These are phyloP conservation scores for Xanthia icteritia DNA, from an alignment of 2,888 invertebrate genomes.

Conservation along the genomic window DNA sequence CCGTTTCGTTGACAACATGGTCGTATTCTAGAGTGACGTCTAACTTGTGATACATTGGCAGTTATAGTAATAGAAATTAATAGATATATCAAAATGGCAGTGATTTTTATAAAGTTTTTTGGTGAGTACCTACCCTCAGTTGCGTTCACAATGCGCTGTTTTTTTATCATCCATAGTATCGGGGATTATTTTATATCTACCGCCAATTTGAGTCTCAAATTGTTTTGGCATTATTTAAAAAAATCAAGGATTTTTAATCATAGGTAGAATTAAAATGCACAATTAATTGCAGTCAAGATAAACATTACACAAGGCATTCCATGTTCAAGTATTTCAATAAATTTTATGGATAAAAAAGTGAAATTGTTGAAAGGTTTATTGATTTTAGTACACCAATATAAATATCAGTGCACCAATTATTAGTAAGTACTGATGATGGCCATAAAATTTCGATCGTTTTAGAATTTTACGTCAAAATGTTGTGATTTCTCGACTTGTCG, in stretches of 20 bases:
- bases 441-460: not conserved
- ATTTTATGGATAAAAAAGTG: slow-evolving; percentile 31
- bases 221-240: not conserved
- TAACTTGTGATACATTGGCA: slow-evolving; percentile 60
- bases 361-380: slow-evolving; percentile 28
- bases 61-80: slow-evolving; percentile 43
- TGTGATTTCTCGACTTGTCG: not conserved
- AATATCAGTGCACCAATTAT: not conserved
- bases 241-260: not conserved
- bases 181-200: slow-evolving; percentile 1
- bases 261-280: slow-evolving; percentile 1
- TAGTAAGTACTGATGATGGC: not conserved
- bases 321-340: slow-evolving; percentile 26
- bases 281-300: slow-evolving; percentile 19
- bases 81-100: slow-evolving; percentile 79
- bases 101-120: slow-evolving; percentile 82
- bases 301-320: slow-evolving; percentile 1
- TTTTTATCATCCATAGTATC: not conserved
- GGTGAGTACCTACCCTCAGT: slow-evolving; percentile 77
- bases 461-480: not conserved
- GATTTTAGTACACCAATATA: not conserved
- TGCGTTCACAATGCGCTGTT: not conserved
- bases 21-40: slow-evolving; percentile 62
- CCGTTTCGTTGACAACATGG: slow-evolving; percentile 61
- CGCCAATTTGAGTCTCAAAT: not conserved